Base-by-base conservation (phyloP, 2,113 vertebrate species). In the Corythoichthys intestinalis region DNA sequence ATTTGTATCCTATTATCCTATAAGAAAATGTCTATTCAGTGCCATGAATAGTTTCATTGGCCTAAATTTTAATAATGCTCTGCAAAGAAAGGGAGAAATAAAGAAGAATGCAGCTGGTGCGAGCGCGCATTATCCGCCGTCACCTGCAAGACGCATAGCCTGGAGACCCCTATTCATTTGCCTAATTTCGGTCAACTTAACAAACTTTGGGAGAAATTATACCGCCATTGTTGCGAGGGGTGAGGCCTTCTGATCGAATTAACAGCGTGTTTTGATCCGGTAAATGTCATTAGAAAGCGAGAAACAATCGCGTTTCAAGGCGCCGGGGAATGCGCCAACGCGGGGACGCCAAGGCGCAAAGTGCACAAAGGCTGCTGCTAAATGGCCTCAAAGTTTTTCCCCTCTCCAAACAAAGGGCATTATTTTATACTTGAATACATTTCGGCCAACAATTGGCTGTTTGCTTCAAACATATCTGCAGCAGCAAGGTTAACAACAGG, bases 371-470 rank as follows among this genome's bases (percentile, higher is more conserved):
- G 94, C 67, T 90, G 93, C 94, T 92, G 86, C 94, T 91, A 92
- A 92, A 94, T 94, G 94, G 92, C 93, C 94, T 93, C 94, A 93
- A 94, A 92, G 95, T 95, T 95, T 94, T 93, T 93, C 90, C 91
- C 86, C 82, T 34, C 61, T 47, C 85, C 94, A 95, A 96, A 96
- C 97, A 96, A 97, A 98, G 95, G 95, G 95, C 94, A 98, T 98
- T 98, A 98, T 98, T 98, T 98, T 96, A 97, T 96, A 96, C 95
- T 96, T 98, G 97, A 98, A 98, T 98, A 96, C 94, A 94, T 98
- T 94, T 96, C 95, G 94, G 96, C 94, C 95, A 96, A 97, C 95
- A 95, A 98, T 98, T 95, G 96, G 94, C 95, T 95, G 93, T 96
- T 96, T 98, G 95, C 94, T 94, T 95, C 95, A 96, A 98, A 98